Percentiles rank a stretch among this genome's conserved stretches.
Evolutionary conservation across 2,888 invertebrate genomes (phyloP).

Genomic region (Campaea margaritaria): DNA sequence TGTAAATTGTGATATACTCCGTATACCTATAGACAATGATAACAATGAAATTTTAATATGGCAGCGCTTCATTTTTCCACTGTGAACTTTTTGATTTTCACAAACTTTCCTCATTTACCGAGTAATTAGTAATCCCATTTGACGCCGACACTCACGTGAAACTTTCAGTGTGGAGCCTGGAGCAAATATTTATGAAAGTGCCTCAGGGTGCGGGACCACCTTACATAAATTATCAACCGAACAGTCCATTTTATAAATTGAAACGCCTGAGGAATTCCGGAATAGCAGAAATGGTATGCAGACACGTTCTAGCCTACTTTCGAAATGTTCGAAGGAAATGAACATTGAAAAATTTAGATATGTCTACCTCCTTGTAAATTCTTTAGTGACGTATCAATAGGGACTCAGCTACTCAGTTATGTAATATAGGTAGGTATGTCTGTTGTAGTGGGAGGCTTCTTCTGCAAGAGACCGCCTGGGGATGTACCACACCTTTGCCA

Average conservation of each 20-base stretch:
- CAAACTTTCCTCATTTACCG: neutral
- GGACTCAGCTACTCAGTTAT: too few relatives aligned
- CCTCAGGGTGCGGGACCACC: constrained; percentile 29
- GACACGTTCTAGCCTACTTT: constrained; percentile 22
- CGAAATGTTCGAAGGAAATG: constrained; percentile 4
- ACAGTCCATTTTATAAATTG: constrained; percentile 57
- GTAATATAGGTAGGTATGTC: too few relatives aligned
- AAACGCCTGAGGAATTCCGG: constrained; percentile 46
- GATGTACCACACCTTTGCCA: too few relatives aligned
- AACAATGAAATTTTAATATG: too few relatives aligned
- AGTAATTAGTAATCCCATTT: constrained; percentile 2
- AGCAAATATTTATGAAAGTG: constrained; percentile 41
- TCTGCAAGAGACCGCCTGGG: too few relatives aligned
- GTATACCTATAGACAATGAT: too few relatives aligned
- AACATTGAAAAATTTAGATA: constrained; percentile 5
- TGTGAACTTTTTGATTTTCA: neutral
- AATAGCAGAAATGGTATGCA: constrained; percentile 37
- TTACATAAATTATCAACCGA: constrained; percentile 52
- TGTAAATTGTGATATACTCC: too few relatives aligned
- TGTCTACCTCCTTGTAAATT: constrained; percentile 1
- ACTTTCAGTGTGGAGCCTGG: constrained; percentile 20
- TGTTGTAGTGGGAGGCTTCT: too few relatives aligned
- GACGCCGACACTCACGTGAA: constrained; percentile 11
- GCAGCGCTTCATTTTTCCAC: too few relatives aligned
- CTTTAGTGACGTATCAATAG: neutral